Percentiles rank a stretch among this genome's conserved stretches.
These are phyloP conservation scores for Leguminivora glycinivorella DNA, from an alignment of 1,140 invertebrate species.

Conservation along the genomic window DNA sequence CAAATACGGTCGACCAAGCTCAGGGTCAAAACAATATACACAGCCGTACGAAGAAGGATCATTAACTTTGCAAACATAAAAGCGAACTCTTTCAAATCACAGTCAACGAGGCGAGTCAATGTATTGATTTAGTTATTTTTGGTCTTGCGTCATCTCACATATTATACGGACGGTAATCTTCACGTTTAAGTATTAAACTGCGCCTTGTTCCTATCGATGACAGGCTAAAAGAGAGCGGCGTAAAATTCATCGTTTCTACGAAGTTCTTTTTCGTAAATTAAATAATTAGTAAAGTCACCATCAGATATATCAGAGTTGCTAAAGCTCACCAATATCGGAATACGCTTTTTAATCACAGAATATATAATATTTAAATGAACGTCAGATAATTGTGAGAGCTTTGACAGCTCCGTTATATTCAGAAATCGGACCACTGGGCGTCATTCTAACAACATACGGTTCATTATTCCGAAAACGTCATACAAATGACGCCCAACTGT, in stretches of 20 bases:
- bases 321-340: no score
- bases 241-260: background rate
- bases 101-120: background rate
- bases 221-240: no score
- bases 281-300: no score
- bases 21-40: background rate
- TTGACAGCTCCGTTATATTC: no score
- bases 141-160: background rate
- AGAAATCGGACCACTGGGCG: no score
- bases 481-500: no score
- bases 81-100: background rate
- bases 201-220: background rate
- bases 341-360: no score
- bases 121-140: conserved; percentile 12
- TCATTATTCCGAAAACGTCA: no score
- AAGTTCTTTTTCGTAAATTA: background rate
- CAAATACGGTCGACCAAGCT: background rate
- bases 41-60: background rate
- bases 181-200: background rate
- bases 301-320: no score
- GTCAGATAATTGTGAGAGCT: no score
- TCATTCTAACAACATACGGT: no score
- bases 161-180: background rate
- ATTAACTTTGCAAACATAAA: background rate
- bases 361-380: no score